Conservation (phyloP, 64 coral and sea anemone genomes). For the Exaiptasia diaphana region DNA sequence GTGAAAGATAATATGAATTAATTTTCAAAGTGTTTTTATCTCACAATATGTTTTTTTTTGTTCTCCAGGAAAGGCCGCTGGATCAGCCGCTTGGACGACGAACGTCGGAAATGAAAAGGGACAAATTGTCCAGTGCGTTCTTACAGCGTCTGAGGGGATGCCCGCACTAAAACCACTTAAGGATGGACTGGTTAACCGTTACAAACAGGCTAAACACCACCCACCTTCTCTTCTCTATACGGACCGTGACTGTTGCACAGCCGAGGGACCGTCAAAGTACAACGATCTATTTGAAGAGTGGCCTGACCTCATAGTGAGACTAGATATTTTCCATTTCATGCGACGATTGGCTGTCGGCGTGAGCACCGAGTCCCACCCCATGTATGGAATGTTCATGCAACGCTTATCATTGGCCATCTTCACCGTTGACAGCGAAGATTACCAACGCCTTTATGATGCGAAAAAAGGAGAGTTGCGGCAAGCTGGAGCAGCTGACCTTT, state of each 20-base stretch:
- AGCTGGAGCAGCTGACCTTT: background rate
- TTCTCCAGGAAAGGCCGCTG: conserved; percentile 9
- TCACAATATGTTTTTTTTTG: too few relatives aligned
- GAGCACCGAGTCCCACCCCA: conserved; percentile 20
- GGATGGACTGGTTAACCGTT: background rate
- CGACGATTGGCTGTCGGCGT: background rate
- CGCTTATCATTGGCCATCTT: conserved; percentile 2
- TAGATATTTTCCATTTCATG: conserved; percentile 64
- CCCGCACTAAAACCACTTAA: background rate
- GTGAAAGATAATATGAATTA: too few relatives aligned
- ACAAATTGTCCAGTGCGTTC: conserved; percentile 21
- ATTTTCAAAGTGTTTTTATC: too few relatives aligned
- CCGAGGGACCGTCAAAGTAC: background rate
- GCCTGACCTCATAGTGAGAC: background rate
- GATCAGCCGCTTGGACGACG: conserved; percentile 47
- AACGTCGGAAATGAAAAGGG: conserved; percentile 61
- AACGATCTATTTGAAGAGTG: conserved; percentile 9
- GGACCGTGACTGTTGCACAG: conserved; percentile 23
- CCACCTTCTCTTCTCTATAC: conserved; percentile 14
- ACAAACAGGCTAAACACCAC: background rate
- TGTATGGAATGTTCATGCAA: conserved; percentile 28
- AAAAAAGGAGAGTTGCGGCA: background rate
- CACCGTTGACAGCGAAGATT: background rate
- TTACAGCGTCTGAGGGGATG: conserved; percentile 3
- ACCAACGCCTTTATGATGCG: background rate